Conservation (phyloP, 1,140 invertebrate genomes). For the Caenorhabditis elegans region DNA sequence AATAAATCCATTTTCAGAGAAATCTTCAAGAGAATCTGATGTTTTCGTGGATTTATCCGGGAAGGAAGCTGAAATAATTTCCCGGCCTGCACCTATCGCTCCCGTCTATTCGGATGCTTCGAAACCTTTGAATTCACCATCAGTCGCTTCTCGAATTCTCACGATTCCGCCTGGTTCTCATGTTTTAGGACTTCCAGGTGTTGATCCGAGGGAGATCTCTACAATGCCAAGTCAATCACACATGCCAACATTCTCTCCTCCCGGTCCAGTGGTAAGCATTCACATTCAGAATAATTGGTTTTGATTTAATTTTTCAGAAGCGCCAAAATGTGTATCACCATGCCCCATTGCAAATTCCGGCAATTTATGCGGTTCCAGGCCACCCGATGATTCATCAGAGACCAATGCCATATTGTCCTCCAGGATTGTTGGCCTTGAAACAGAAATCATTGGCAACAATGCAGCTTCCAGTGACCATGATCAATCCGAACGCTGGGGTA, state of each 20-base stretch:
- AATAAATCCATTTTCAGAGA: too few relatives aligned
- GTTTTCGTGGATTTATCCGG: neutral
- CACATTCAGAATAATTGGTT: too few relatives aligned
- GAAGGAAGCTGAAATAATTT: too few relatives aligned
- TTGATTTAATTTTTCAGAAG: neutral
- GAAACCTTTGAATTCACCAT: too few relatives aligned
- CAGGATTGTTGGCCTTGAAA: neutral
- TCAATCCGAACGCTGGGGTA: neutral
- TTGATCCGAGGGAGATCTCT: neutral
- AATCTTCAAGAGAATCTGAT: neutral
- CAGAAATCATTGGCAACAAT: neutral
- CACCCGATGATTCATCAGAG: neutral
- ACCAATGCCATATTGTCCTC: neutral
- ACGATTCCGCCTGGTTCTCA: neutral
- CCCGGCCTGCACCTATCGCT: too few relatives aligned
- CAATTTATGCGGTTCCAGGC: neutral
- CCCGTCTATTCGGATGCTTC: too few relatives aligned
- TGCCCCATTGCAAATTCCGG: neutral
- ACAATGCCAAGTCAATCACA: neutral
- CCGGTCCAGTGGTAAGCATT: too few relatives aligned
- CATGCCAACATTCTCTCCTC: too few relatives aligned
- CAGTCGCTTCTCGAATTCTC: neutral
- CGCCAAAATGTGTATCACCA: neutral
- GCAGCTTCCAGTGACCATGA: neutral
- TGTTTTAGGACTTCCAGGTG: neutral